phyloP scores from a whole-genome alignment of 2,113 vertebrate species.

The Toxostoma redivivum region DNA sequence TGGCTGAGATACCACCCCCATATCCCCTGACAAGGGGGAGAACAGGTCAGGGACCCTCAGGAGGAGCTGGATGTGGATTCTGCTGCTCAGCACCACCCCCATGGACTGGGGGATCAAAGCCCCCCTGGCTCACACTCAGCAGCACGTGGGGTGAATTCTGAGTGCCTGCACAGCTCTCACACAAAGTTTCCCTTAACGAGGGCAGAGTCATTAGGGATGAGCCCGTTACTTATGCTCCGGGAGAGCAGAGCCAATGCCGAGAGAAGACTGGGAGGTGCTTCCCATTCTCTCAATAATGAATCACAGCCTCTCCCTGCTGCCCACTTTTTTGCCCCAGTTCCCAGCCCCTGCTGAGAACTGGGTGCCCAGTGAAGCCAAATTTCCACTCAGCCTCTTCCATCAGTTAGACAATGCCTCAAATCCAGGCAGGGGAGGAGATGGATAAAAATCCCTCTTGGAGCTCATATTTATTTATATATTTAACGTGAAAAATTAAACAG shows the following conservation, averaged over 20 bases:
- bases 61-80: neutral
- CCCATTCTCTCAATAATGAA: neutral
- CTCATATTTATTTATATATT: neutral
- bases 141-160: neutral
- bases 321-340: neutral
- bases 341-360: neutral
- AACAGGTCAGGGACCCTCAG: neutral
- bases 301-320: neutral
- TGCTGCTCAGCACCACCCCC: neutral
- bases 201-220: neutral
- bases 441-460: neutral
- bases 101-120: neutral
- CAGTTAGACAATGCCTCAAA: neutral
- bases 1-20: neutral
- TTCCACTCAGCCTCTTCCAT: neutral
- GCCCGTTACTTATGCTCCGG: neutral
- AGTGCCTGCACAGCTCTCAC: conserved; percentile 4
- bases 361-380: neutral
- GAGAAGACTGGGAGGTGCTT: neutral
- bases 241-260: neutral
- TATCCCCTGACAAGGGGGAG: accelerated
- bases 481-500: neutral
- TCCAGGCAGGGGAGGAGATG: neutral
- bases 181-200: neutral
- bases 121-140: neutral